A percentile compares a stretch with the other conserved stretches of the same genome.
Conservation (phyloP, 1,140 invertebrate genomes). For the Papilio polytes region DNA sequence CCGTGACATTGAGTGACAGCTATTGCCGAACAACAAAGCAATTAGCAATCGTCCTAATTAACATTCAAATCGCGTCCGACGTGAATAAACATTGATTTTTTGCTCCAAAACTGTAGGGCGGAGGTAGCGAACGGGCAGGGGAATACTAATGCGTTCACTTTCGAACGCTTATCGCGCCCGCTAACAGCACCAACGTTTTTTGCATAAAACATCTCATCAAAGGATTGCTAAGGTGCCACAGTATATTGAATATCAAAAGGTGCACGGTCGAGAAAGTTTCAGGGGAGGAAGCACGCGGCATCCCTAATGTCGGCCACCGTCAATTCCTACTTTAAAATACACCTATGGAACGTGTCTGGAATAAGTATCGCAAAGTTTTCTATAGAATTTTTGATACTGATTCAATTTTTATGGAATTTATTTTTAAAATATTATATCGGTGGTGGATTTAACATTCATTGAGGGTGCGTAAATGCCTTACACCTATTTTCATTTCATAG, state of each 20-base stretch:
- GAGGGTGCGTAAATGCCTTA: constrained; percentile 6
- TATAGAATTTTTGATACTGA: constrained; percentile 24
- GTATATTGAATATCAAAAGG: constrained; percentile 84
- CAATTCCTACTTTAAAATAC: constrained; percentile 80
- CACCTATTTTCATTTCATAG: background rate
- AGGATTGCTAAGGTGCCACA: constrained; percentile 78
- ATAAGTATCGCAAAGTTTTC: constrained; percentile 54
- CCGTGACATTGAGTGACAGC: constrained; percentile 19
- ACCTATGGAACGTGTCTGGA: constrained; percentile 78
- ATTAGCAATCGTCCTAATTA: constrained; percentile 79
- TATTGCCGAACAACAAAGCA: constrained; percentile 65
- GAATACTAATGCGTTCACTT: constrained; percentile 83
- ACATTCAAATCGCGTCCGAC: constrained; percentile 77
- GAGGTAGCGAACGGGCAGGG: constrained; percentile 61
- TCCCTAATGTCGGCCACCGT: constrained; percentile 71
- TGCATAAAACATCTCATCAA: constrained; percentile 84
- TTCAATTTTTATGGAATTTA: constrained; percentile 29
- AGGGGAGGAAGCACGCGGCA: constrained; percentile 64
- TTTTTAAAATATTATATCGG: constrained; percentile 8
- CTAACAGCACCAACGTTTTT: constrained; percentile 80
- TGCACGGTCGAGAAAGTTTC: constrained; percentile 75
- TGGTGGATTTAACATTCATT: background rate
- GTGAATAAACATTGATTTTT: constrained; percentile 84
- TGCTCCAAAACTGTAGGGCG: constrained; percentile 76
- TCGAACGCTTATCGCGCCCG: constrained; percentile 79